Evolutionary conservation across 2,797 vertebrate species (phyloP).

Genomic region (Pterois miles): DNA sequence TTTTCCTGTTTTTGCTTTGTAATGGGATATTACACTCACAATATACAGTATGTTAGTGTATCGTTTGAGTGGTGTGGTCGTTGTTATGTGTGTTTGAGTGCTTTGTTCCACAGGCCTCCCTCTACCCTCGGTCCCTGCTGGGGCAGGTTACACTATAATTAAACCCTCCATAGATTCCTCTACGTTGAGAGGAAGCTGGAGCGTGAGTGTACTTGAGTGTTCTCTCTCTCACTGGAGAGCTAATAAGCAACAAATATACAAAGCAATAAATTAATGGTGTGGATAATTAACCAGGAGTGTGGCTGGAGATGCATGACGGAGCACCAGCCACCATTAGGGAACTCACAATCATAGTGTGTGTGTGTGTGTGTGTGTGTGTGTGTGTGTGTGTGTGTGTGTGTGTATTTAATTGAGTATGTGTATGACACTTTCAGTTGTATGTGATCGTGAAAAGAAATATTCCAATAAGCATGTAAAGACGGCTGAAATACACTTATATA

Average conservation of each 20-base stretch:
- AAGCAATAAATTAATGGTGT: slow-evolving; percentile 83
- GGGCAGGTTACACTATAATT: slow-evolving; percentile 10
- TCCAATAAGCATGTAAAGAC: not conserved
- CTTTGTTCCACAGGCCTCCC: not conserved
- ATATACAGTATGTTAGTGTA: not conserved
- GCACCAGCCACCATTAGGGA: slow-evolving; percentile 24
- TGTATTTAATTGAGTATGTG: not conserved
- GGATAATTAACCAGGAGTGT: slow-evolving; percentile 78
- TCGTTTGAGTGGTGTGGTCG: not conserved
- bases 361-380: not conserved
- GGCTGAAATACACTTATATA: not conserved
- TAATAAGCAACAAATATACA: slow-evolving; percentile 81
- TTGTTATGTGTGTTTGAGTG: not conserved
- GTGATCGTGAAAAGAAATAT: not conserved
- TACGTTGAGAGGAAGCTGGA: not conserved
- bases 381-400: not conserved
- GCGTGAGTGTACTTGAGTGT: not conserved
- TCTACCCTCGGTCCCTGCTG: not conserved
- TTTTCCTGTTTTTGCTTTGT: not conserved
- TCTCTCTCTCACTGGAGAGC: slow-evolving; percentile 61
- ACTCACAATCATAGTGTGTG: not conserved
- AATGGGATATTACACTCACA: not conserved
- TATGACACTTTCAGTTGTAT: not conserved
- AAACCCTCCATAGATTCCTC: not conserved
- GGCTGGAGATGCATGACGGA: slow-evolving; percentile 68